These are phyloP conservation scores for Crocuta crocuta DNA, from an alignment of 2,113 vertebrate species.

Conservation along the genomic window DNA sequence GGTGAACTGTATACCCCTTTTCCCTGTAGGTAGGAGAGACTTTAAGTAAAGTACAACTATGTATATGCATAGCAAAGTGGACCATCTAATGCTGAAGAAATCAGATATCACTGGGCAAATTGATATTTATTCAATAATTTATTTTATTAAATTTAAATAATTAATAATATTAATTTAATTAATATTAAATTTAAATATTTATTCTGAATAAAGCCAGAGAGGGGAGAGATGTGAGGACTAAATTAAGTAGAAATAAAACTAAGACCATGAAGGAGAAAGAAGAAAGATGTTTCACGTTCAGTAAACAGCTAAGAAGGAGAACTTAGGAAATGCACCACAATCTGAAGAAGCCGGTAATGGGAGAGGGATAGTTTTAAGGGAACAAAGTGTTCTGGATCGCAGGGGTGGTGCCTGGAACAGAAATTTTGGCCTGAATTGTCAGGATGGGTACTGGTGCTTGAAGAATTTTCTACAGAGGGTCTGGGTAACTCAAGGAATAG, in stretches of 20 bases:
- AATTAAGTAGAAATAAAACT: background rate
- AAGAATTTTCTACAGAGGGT: slow-evolving; percentile 18
- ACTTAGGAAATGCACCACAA: background rate
- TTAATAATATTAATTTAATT: no score
- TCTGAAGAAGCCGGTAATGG: background rate
- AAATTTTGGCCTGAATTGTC: background rate
- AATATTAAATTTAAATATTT: no score
- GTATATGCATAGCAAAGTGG: no score
- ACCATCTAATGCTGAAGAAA: background rate
- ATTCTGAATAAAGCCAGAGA: background rate
- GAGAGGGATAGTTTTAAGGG: background rate
- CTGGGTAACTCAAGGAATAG: background rate
- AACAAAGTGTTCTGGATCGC: background rate
- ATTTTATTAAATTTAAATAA: no score
- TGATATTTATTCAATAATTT: no score
- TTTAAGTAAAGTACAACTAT: background rate
- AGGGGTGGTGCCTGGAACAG: background rate
- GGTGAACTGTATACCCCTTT: background rate
- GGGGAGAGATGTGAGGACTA: background rate
- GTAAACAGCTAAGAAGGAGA: background rate
- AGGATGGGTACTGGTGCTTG: background rate
- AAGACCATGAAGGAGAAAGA: background rate
- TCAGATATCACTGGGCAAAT: background rate
- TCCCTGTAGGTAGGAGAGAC: background rate
- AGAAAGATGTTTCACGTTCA: background rate